A percentile compares a stretch with the other conserved stretches of the same genome.
These are phyloP conservation scores for Rhadina sibilatrix DNA, from an alignment of 2,113 vertebrate species.

Conservation along the genomic window DNA sequence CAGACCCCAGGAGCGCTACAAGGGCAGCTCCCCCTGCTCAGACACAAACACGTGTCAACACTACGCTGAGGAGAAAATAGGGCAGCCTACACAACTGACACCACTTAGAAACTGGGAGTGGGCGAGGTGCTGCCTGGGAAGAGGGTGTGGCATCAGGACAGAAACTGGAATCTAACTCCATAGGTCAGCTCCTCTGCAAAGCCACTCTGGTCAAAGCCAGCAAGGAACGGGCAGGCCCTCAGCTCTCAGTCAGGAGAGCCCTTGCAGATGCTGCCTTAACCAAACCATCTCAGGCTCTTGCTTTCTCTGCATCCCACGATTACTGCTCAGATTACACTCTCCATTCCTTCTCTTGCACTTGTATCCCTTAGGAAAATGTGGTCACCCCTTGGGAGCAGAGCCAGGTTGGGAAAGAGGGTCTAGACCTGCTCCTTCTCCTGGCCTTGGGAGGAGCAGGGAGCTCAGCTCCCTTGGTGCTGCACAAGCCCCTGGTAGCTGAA, in stretches of 20 bases:
- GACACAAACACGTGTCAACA: accelerated
- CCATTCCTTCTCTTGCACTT: background rate
- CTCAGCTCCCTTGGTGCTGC: accelerated
- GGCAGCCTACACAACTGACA: background rate
- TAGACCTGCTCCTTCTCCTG: background rate
- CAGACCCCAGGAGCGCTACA: background rate
- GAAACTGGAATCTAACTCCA: background rate
- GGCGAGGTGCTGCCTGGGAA: accelerated
- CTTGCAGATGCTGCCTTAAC: accelerated
- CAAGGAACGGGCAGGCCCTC: background rate
- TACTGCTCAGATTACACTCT: background rate
- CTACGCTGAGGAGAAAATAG: accelerated
- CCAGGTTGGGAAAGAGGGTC: background rate
- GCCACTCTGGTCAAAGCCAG: background rate
- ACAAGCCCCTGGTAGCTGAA: background rate
- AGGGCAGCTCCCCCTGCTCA: accelerated
- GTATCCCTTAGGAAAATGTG: background rate
- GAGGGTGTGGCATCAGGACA: background rate
- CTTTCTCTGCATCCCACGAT: background rate
- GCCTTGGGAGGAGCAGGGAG: background rate
- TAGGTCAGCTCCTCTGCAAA: background rate
- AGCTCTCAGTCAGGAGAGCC: background rate
- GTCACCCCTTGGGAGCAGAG: background rate
- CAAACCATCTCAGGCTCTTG: too few relatives aligned
- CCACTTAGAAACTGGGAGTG: background rate